Conservation (phyloP, 2,113 vertebrate genomes). For the Hyperoodon ampullatus region DNA sequence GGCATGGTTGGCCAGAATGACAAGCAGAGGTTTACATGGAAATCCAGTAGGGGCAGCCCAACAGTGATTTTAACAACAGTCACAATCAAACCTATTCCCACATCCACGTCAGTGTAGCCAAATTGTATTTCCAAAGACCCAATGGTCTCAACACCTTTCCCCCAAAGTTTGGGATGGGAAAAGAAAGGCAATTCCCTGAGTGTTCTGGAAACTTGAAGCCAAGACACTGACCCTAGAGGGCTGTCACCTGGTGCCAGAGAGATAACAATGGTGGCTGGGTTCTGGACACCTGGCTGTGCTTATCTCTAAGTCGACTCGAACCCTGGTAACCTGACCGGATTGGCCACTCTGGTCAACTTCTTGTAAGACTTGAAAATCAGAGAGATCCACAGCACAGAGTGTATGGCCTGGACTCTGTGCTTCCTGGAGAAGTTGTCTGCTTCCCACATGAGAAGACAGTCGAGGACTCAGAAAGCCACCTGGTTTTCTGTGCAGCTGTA, state of each 20-base stretch:
- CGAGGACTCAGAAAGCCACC: not conserved
- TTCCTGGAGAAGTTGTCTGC: not conserved
- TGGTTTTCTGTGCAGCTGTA: not conserved
- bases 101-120: not conserved
- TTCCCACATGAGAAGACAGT: not conserved
- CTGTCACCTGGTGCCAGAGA: not conserved
- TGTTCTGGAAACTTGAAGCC: not conserved
- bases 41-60: not conserved
- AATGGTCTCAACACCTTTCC: not conserved
- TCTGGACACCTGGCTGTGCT: not conserved
- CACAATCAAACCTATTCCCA: not conserved
- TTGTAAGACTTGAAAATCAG: not conserved
- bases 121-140: not conserved
- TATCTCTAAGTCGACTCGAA: not conserved
- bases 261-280: not conserved
- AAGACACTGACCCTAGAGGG: not conserved
- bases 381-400: not conserved
- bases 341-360: not conserved
- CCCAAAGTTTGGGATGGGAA: not conserved
- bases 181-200: not conserved
- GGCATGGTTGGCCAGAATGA: not conserved
- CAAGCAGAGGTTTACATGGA: not conserved
- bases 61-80: not conserved
- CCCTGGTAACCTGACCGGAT: not conserved
- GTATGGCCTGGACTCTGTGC: not conserved